Evolutionary conservation across 2,113 vertebrate genomes (phyloP).

Genomic region (Petaurus breviceps): DNA sequence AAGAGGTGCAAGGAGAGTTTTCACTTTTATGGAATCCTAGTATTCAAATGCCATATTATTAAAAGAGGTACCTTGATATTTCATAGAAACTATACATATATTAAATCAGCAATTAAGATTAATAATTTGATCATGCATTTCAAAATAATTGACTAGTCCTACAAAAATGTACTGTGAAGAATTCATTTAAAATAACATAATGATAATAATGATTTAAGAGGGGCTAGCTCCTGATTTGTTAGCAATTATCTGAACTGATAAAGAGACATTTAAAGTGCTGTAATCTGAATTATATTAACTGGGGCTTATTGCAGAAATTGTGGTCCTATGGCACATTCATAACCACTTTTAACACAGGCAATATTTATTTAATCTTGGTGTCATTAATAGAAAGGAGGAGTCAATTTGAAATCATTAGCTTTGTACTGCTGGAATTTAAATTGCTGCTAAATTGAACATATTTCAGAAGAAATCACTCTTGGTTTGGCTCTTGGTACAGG

Average conservation of each 20-base stretch:
- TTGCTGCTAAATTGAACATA: background rate
- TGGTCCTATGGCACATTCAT: conserved; percentile 35
- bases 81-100: conserved; percentile 62
- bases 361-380: background rate
- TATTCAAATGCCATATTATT: conserved; percentile 49
- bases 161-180: conserved; percentile 41
- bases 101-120: conserved; percentile 27
- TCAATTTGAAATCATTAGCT: background rate
- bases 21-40: background rate
- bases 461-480: background rate
- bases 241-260: conserved; percentile 67
- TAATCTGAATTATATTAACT: conserved; percentile 63
- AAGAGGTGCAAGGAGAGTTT: background rate
- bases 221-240: conserved; percentile 13
- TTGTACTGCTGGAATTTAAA: background rate
- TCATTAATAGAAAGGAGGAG: background rate
- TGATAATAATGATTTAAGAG: conserved; percentile 71
- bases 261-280: conserved; percentile 61
- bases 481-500: background rate
- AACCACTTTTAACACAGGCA: background rate
- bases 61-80: conserved; percentile 59
- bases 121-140: conserved; percentile 61
- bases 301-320: conserved; percentile 54
- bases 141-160: conserved; percentile 40
- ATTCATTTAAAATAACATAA: conserved; percentile 65